Percentiles rank a stretch among this genome's conserved stretches.
phyloP scores from a whole-genome alignment of 2,113 vertebrate genomes.

The Phylloscopus trochiloides region DNA sequence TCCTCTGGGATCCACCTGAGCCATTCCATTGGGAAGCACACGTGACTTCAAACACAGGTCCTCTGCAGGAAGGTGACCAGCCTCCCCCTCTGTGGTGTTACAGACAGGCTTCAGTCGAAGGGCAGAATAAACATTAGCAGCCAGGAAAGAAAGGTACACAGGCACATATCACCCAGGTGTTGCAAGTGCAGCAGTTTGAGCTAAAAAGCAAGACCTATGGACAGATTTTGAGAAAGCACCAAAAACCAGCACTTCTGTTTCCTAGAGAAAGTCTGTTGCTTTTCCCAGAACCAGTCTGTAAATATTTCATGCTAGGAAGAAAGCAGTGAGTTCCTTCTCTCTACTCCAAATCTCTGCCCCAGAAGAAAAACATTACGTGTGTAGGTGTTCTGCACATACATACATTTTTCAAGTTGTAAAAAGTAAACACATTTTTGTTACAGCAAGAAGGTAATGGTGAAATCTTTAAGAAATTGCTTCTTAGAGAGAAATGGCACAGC shows the following conservation, averaged over 20 bases:
- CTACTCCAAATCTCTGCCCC: neutral
- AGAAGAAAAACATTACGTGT: neutral
- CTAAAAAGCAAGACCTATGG: neutral
- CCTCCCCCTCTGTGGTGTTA: accelerated
- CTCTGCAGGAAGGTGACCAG: neutral
- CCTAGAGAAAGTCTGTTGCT: neutral
- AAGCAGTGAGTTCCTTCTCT: neutral
- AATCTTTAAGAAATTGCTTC: constrained; percentile 2
- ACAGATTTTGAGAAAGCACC: neutral
- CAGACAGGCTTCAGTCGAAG: accelerated
- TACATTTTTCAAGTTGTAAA: neutral
- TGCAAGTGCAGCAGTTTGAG: neutral
- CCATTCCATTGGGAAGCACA: accelerated
- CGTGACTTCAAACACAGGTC: accelerated
- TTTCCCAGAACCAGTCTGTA: neutral
- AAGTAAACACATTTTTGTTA: neutral
- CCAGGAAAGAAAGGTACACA: neutral
- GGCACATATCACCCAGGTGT: neutral
- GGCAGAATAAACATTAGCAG: neutral
- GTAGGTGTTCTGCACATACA: neutral
- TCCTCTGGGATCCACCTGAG: neutral
- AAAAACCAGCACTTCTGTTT: neutral
- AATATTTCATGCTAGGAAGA: neutral
- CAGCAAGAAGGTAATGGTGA: neutral
- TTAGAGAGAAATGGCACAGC: neutral